Base-by-base conservation (phyloP, 2,888 invertebrate species). In the Sycophila texana region DNA sequence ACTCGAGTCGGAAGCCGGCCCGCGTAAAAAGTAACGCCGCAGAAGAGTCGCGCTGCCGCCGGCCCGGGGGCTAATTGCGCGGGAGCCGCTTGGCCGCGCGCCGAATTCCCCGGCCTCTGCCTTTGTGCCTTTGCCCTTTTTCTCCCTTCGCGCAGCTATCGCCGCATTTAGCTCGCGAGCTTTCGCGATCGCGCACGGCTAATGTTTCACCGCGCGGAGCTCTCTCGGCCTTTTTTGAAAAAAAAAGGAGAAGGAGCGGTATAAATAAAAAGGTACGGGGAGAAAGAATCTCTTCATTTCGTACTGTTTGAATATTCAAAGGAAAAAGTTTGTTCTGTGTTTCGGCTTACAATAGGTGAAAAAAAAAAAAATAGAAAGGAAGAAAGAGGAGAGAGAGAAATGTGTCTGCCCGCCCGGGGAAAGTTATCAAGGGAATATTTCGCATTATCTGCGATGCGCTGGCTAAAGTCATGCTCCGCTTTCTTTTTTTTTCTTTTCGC, bases 21-120 rank as follows among this genome's bases (percentile, higher is more conserved):
- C 10, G 5, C 49, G 47, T 77, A 72, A 72, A 72, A 77, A 77
- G 72, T 77, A 77, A 77, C 53, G 77, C 30, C 63, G 63, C 30
- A 12, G 67, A 75, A 68, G 60, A 65, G n/a, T n/a, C 61, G 63
- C 39, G 30, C 30, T 1, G n/a, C 10, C 71, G n/a, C 20, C n/a
- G 53, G 30, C 18, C 2, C 51, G n/a, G 5, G 7, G 49, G 73
- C 73, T 77, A 77, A 77, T 77, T 77, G 67, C 67, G 67, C 60
- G 77, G 10, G 39, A 39, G 39, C 10, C 47, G 39, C 70, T 78
- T 78, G 78, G 78, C 78, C 22, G 26, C 57, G 30, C 47, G 78
- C 78, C 78, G 81, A 68, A 53, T 65, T 14, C 7, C 58, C 60
- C 49, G 18, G 39, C 39, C 26, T 53, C 67, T 53, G 18, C 39